Conservation (phyloP, 2,797 vertebrate species). For the Tiaroga cobitis region DNA sequence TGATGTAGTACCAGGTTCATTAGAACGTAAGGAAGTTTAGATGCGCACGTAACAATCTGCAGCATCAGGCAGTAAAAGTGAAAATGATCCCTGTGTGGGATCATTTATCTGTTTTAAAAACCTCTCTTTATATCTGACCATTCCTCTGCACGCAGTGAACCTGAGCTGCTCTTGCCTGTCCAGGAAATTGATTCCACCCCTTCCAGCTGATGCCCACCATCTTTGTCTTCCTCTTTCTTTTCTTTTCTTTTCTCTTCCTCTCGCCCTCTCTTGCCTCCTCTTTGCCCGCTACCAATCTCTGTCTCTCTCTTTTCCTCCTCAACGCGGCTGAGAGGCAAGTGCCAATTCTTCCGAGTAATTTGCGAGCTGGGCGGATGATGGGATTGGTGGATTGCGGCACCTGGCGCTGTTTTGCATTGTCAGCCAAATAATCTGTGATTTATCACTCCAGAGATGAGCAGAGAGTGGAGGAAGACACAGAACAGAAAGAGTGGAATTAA, state of each 20-base stretch:
- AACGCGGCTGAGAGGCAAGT: slow-evolving; percentile 43
- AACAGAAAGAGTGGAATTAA: neutral
- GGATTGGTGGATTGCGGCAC: slow-evolving; percentile 58
- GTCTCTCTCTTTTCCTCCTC: slow-evolving; percentile 18
- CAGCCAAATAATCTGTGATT: slow-evolving; percentile 64
- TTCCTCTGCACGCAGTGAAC: slow-evolving; percentile 33
- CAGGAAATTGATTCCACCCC: slow-evolving; percentile 40
- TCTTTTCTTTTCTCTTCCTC: neutral
- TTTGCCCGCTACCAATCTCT: slow-evolving; percentile 28
- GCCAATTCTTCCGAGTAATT: slow-evolving; percentile 62
- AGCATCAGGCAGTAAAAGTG: slow-evolving; percentile 9
- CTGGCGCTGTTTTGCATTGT: slow-evolving; percentile 63
- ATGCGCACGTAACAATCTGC: neutral
- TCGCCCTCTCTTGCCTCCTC: slow-evolving; percentile 9
- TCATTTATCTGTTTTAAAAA: slow-evolving; percentile 42
- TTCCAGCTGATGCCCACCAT: slow-evolving; percentile 48
- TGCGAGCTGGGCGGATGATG: slow-evolving; percentile 53
- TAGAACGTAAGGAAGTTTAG: neutral
- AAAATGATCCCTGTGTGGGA: neutral
- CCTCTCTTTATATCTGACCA: slow-evolving; percentile 11
- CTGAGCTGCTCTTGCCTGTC: slow-evolving; percentile 26
- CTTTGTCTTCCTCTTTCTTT: slow-evolving; percentile 13
- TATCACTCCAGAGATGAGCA: slow-evolving; percentile 53
- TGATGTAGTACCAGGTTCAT: neutral
- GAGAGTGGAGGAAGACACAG: slow-evolving; percentile 26